Evolutionary conservation across 2,113 vertebrate genomes (phyloP).

Genomic region (Rhea americana): DNA sequence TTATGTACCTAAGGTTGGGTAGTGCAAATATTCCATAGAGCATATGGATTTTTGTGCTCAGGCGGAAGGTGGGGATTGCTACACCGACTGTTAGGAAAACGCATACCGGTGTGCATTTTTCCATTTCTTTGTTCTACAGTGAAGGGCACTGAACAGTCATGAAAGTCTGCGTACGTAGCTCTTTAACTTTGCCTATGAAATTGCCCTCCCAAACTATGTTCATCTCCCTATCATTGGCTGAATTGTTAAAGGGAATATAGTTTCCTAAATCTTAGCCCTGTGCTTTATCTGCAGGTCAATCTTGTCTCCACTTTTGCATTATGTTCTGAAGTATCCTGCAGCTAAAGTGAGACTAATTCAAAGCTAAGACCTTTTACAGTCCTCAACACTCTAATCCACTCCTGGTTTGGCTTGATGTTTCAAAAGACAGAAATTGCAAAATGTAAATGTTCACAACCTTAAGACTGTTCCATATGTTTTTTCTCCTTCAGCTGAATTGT

Average conservation of each 20-base stretch:
- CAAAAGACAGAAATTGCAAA: background rate
- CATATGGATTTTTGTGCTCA: background rate
- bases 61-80: accelerated
- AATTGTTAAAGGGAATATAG: background rate
- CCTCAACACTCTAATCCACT: background rate
- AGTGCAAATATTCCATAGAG: background rate
- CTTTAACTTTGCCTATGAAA: background rate
- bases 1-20: accelerated
- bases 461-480: background rate
- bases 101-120: background rate
- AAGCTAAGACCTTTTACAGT: background rate
- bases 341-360: background rate
- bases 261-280: background rate
- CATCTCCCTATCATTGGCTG: accelerated
- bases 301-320: background rate
- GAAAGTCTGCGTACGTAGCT: background rate
- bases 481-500: background rate
- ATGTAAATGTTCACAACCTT: background rate
- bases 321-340: background rate
- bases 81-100: background rate
- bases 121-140: background rate
- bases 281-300: background rate
- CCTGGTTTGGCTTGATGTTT: background rate
- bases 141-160: background rate
- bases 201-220: background rate